Conservation (phyloP, 2,113 vertebrate genomes). For the Dicrurus megarhynchus region DNA sequence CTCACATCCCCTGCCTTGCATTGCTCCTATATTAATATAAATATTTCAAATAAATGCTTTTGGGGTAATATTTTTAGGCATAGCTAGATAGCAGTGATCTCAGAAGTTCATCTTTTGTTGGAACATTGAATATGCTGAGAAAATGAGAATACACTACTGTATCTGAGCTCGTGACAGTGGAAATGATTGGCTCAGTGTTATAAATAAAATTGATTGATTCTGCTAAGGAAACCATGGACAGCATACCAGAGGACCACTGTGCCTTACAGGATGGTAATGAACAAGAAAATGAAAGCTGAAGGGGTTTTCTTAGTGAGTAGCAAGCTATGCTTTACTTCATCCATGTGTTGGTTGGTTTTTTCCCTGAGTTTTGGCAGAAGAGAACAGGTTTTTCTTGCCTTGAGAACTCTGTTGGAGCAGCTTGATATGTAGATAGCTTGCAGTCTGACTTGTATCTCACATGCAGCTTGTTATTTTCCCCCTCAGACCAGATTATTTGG, state of each 20-base stretch:
- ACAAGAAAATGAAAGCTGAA: background rate
- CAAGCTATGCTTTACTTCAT: background rate
- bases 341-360: background rate
- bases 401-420: slow-evolving; percentile 9
- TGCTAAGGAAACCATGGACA: background rate
- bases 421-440: slow-evolving; percentile 13
- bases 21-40: background rate
- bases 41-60: background rate
- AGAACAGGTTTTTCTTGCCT: slow-evolving; percentile 64
- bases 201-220: background rate
- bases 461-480: background rate
- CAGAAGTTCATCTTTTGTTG: background rate
- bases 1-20: background rate
- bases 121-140: background rate
- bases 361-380: slow-evolving; percentile 5
- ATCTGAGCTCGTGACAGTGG: background rate
- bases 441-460: slow-evolving; percentile 19
- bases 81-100: background rate
- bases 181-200: background rate
- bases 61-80: background rate
- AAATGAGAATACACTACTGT: background rate
- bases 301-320: background rate
- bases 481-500: background rate
- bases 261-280: background rate
- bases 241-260: background rate